Percentiles rank a stretch among this genome's conserved stretches.
These are phyloP conservation scores for Pardosa pseudoannulata DNA, from an alignment of 2,888 invertebrate species.

Conservation along the genomic window DNA sequence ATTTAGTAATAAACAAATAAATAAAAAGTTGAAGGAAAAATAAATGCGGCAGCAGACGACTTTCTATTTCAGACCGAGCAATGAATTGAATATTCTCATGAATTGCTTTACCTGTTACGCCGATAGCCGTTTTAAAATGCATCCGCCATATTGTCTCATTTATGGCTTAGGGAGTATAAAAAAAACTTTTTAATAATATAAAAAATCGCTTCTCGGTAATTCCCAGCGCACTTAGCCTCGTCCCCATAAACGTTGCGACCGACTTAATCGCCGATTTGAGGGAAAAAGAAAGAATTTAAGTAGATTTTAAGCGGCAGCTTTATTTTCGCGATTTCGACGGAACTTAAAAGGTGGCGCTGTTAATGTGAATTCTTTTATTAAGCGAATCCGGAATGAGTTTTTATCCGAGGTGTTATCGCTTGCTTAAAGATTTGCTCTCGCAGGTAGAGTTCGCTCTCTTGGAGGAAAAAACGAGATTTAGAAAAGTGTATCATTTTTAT, in stretches of 20 bases:
- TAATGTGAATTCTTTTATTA: slow-evolving; percentile 17
- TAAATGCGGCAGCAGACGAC: slow-evolving; percentile 6
- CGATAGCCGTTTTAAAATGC: slow-evolving; percentile 37
- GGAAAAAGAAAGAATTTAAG: slow-evolving; percentile 44
- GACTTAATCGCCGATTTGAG: slow-evolving; percentile 51
- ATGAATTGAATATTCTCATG: slow-evolving; percentile 13
- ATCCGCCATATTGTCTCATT: slow-evolving; percentile 50
- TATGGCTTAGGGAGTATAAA: slow-evolving; percentile 15
- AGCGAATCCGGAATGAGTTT: slow-evolving; percentile 5
- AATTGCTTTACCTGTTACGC: slow-evolving; percentile 39
- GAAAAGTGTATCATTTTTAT: not conserved
- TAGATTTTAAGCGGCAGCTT: slow-evolving; percentile 44
- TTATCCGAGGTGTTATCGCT: slow-evolving; percentile 17
- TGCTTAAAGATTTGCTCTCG: slow-evolving; percentile 8
- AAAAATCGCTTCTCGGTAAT: slow-evolving; percentile 22
- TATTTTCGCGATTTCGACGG: slow-evolving; percentile 15
- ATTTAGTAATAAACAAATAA: not conserved
- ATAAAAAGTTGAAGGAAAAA: not conserved
- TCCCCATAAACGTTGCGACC: slow-evolving; percentile 37
- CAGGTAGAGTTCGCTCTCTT: not conserved
- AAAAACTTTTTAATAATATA: not conserved
- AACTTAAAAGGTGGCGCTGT: slow-evolving; percentile 17
- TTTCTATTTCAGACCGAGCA: not conserved
- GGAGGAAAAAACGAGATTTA: not conserved
- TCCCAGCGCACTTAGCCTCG: slow-evolving; percentile 22